phyloP scores from a whole-genome alignment of 2,113 vertebrate species.

The Chaenogobius annularis region DNA sequence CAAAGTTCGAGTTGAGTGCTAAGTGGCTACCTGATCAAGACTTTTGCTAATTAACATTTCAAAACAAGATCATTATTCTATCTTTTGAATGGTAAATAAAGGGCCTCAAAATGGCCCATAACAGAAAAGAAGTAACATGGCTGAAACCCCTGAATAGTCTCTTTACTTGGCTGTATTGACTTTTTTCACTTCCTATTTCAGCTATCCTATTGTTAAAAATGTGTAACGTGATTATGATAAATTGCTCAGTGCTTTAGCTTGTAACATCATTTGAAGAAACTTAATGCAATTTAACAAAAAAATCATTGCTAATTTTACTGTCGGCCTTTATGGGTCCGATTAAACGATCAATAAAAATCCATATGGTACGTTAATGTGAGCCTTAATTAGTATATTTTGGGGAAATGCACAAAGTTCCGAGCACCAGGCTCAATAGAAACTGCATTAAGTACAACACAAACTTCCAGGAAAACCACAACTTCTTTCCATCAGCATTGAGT shows the following conservation, averaged over 20 bases:
- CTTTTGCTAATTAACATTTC: too few species aligned
- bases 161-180: too few species aligned
- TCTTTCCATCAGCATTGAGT: background rate
- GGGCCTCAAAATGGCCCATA: background rate
- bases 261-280: background rate
- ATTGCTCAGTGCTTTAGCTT: background rate
- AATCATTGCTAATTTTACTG: background rate
- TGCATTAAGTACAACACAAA: constrained; percentile 1
- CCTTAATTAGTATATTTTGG: background rate
- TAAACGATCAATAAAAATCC: background rate
- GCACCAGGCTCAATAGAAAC: constrained; percentile 3
- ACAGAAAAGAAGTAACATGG: background rate
- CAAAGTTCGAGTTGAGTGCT: background rate
- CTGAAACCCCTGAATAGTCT: background rate
- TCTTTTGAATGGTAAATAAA: background rate
- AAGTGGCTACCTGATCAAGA: background rate
- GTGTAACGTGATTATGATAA: background rate
- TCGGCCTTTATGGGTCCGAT: background rate
- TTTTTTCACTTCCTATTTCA: too few species aligned
- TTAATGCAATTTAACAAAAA: background rate
- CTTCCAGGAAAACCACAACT: constrained; percentile 4
- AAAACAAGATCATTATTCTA: background rate
- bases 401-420: constrained; percentile 2
- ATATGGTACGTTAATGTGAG: background rate
- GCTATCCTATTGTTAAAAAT: background rate